A percentile compares a stretch with the other conserved stretches of the same genome.
Conservation (phyloP, 2,797 vertebrate species). For the Pristis pectinata region DNA sequence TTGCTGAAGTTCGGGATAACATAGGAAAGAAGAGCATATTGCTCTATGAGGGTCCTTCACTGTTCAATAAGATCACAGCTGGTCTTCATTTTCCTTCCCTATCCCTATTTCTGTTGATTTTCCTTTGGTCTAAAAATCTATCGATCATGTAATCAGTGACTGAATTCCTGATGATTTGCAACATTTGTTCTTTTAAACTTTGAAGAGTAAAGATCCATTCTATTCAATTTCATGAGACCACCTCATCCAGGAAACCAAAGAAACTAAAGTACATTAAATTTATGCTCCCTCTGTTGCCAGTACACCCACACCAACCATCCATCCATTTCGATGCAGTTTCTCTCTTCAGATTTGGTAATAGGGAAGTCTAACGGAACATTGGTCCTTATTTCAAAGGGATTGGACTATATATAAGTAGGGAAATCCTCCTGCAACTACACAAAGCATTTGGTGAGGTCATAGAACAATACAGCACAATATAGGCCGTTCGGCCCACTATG, state of each 20-base stretch:
- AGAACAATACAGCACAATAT: too few relatives aligned
- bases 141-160: not conserved
- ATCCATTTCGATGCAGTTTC: not conserved
- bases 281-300: not conserved
- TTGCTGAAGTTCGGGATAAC: not conserved
- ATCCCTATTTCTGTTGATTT: not conserved
- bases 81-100: not conserved
- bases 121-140: not conserved
- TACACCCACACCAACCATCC: not conserved
- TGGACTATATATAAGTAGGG: too few relatives aligned
- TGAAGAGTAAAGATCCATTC: not conserved
- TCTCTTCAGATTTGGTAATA: not conserved
- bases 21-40: not conserved
- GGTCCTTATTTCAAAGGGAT: too few relatives aligned
- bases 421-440: too few relatives aligned
- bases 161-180: too few relatives aligned
- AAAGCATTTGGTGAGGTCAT: too few relatives aligned
- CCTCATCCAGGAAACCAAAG: not conserved
- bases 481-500: too few relatives aligned
- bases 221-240: not conserved
- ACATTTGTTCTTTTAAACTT: not conserved
- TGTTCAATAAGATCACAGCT: not conserved
- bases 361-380: too few relatives aligned
- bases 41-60: too few relatives aligned
- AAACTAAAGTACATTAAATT: not conserved